phyloP scores from a whole-genome alignment of 2,888 invertebrate species.

The Drosophila borborema region DNA sequence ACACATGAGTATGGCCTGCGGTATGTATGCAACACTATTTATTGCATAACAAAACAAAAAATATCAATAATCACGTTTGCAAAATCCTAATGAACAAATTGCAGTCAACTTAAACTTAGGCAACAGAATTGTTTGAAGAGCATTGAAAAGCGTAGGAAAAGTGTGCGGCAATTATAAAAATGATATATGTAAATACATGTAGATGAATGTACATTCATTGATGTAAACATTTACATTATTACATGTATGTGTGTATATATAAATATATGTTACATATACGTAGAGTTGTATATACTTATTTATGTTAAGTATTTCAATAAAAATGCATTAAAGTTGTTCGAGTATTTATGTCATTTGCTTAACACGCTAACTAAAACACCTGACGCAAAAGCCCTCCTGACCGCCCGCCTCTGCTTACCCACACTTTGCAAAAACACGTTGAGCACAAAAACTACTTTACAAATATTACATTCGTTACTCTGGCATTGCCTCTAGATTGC shows the following conservation, averaged over 20 bases:
- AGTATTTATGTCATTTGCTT: conserved; percentile 74
- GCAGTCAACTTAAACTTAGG: conserved; percentile 78
- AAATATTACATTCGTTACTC: conserved; percentile 68
- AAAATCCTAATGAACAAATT: conserved; percentile 44
- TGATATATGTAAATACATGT: neutral
- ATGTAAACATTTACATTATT: conserved; percentile 31
- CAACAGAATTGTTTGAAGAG: conserved; percentile 64
- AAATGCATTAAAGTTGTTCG: conserved; percentile 77
- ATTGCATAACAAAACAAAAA: conserved; percentile 59
- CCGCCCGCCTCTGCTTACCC: neutral
- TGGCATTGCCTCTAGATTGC: conserved; percentile 59
- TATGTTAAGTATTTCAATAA: conserved; percentile 61
- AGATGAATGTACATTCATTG: conserved; percentile 57
- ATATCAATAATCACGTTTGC: conserved; percentile 68
- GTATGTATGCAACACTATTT: conserved; percentile 37
- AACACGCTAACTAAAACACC: conserved; percentile 65
- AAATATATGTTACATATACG: conserved; percentile 25
- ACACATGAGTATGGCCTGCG: conserved; percentile 6
- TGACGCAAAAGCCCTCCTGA: conserved; percentile 25
- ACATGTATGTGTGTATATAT: conserved; percentile 27
- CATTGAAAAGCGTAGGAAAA: conserved; percentile 59
- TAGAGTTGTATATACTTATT: conserved; percentile 33
- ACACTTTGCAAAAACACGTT: conserved; percentile 42
- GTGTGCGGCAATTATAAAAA: conserved; percentile 69
- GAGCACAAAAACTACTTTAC: conserved; percentile 72